A percentile compares a stretch with the other conserved stretches of the same genome.
phyloP scores from a whole-genome alignment of 2,797 vertebrate genomes.

The Helicolenus hilgendorfi region DNA sequence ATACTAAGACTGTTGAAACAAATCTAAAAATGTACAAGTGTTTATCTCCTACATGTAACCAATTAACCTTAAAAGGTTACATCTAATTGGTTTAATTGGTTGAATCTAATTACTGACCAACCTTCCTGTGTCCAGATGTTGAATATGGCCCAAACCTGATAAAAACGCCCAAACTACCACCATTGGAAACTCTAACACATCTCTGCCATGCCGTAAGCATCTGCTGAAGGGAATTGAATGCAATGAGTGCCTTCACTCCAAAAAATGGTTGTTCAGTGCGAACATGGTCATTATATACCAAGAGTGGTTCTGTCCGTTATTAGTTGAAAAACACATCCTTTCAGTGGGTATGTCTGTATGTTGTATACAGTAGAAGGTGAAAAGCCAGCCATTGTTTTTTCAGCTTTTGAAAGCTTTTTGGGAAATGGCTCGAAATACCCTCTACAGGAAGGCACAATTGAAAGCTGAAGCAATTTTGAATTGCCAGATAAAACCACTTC shows the following conservation, averaged over 20 bases:
- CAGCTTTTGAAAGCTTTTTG: slow-evolving; percentile 18
- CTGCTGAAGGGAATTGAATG: not conserved
- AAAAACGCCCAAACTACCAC: not conserved
- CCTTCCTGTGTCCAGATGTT: not conserved
- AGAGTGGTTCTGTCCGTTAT: not conserved
- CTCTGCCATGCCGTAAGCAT: not conserved
- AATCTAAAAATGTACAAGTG: not conserved
- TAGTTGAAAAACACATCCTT: not conserved
- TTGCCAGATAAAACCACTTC: slow-evolving; percentile 43
- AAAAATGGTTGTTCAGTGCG: not conserved
- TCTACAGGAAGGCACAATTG: slow-evolving; percentile 23
- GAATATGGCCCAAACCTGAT: not conserved
- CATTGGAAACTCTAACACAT: not conserved
- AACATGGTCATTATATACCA: not conserved
- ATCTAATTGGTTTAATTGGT: not conserved
- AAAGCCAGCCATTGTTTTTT: slow-evolving; percentile 2
- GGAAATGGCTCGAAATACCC: slow-evolving; percentile 16
- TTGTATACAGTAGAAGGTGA: not conserved
- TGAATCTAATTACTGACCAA: not conserved
- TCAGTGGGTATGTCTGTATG: not conserved
- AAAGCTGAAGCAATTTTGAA: slow-evolving; percentile 55
- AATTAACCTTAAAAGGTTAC: not conserved
- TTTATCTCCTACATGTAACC: not conserved
- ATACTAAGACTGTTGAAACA: not conserved
- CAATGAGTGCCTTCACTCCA: not conserved